Base-by-base conservation (phyloP, 2,888 invertebrate species). In the Philhelius pedissequus region DNA sequence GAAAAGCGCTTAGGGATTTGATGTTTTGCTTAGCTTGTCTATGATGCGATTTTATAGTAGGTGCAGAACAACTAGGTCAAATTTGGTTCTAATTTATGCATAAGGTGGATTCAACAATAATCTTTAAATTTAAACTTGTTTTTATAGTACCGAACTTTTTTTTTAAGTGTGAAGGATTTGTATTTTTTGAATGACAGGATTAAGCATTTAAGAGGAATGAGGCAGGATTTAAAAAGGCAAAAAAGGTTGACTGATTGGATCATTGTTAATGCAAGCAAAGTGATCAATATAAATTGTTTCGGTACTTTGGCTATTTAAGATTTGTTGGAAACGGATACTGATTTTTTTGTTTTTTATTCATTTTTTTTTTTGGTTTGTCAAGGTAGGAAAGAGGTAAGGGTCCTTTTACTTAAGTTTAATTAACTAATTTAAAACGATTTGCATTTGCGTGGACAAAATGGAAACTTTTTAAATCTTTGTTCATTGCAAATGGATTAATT, bases 51-150 rank as follows among this genome's bases (percentile, higher is more conserved):
- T 71, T 64, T 48, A 11, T 18, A 11, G 56, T 68, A 52, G 84
- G 70, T 75, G 71, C 64, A 60, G 15, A 54, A 52, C 35, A 84
- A 71, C 45, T 71, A 75, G 80, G 84, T 84, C 80, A 75, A 75
- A 76, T 84, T 80, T 76, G 71, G 75, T 71, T 68, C 80, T 84
- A 80, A 84, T 84, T 76, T 84, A 84, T 84, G 84, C 60, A 84
- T 62, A 79, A 68, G 80, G 75, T 80, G 60, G 80, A 84, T 80
- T 71, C 76, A 80, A 80, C 70, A 64, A 66, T 40, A 60, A 69
- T 79, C 50, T 58, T 75, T 52, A 62, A 79, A 80, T 38, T 75
- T n/a, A n/a, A n/a, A n/a, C n/a, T 75, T 52, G 1, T 62, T 62
- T 25, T 62, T 40, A 15, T 54, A 32, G 20, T 35, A 15, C n/a